These are phyloP conservation scores for Anser cygnoides DNA, from an alignment of 2,113 vertebrate species.

Conservation along the genomic window DNA sequence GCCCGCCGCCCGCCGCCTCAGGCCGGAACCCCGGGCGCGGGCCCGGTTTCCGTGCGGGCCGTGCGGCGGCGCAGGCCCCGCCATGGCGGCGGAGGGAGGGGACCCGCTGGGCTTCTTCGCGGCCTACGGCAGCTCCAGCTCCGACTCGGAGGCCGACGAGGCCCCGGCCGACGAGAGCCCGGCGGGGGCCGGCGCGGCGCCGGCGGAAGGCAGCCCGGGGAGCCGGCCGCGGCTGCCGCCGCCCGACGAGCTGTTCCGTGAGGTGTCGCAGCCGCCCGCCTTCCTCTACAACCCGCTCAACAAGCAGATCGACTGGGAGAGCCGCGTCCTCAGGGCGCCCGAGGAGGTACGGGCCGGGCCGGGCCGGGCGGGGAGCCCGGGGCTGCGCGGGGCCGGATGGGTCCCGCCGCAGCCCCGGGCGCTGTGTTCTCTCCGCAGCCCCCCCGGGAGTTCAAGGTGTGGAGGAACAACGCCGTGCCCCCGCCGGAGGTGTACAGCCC, in stretches of 20 bases:
- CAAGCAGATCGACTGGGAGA: slow-evolving; percentile 94
- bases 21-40: slow-evolving; percentile 3
- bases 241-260: slow-evolving; percentile 89
- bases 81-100: slow-evolving; percentile 80
- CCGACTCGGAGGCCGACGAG: slow-evolving; percentile 65
- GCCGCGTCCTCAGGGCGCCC: slow-evolving; percentile 86
- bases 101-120: slow-evolving; percentile 89
- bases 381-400: too few relatives aligned
- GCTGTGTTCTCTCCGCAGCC: slow-evolving; percentile 77
- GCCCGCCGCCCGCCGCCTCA: too few relatives aligned
- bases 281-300: slow-evolving; percentile 93
- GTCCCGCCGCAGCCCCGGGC: too few relatives aligned
- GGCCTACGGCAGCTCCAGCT: slow-evolving; percentile 82
- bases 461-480: slow-evolving; percentile 90
- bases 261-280: slow-evolving; percentile 88
- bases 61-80: slow-evolving; percentile 35
- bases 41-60: slow-evolving; percentile 18
- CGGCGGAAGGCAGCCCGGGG: neutral
- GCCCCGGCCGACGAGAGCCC: neutral
- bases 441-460: slow-evolving; percentile 87
- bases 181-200: neutral
- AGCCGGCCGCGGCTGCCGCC: slow-evolving; percentile 73
- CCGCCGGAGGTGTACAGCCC: slow-evolving; percentile 86
- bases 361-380: neutral
- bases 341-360: slow-evolving; percentile 77